Percentiles rank a stretch among this genome's conserved stretches.
phyloP scores from a whole-genome alignment of 2,888 invertebrate species.

The Caradrina clavipalpis region DNA sequence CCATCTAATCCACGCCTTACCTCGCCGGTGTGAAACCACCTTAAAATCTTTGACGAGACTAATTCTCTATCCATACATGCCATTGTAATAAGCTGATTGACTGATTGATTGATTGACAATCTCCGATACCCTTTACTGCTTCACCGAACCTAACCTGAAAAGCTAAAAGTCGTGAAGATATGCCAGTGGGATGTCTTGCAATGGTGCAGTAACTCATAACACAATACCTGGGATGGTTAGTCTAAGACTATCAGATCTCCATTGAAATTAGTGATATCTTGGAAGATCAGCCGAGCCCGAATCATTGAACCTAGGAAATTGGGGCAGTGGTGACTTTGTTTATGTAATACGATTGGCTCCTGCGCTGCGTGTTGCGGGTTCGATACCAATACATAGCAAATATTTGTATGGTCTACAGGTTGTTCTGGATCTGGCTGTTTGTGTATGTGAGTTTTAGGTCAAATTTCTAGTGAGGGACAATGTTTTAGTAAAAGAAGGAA shows the following conservation, averaged over 20 bases:
- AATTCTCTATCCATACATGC: neutral
- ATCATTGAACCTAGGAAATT: conserved; percentile 50
- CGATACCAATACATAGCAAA: too few relatives aligned
- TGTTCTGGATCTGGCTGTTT: too few relatives aligned
- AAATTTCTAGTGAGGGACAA: too few relatives aligned
- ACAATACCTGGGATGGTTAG: conserved; percentile 60
- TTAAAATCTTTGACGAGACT: neutral
- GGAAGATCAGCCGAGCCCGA: conserved; percentile 45
- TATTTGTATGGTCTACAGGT: too few relatives aligned
- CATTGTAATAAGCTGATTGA: conserved; percentile 15
- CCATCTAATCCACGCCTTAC: too few relatives aligned
- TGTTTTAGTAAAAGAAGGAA: too few relatives aligned
- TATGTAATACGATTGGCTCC: neutral
- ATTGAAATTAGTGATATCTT: conserved; percentile 58
- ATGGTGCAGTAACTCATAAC: conserved; percentile 51
- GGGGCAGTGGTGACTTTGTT: conserved; percentile 44
- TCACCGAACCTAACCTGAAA: conserved; percentile 41
- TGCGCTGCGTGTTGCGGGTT: too few relatives aligned
- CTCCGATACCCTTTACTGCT: conserved; percentile 28
- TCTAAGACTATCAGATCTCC: conserved; percentile 41
- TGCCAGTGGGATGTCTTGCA: conserved; percentile 3
- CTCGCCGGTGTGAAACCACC: too few relatives aligned
- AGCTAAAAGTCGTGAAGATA: conserved; percentile 54
- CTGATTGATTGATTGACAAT: conserved; percentile 20
- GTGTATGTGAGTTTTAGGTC: too few relatives aligned